Conservation (phyloP, 2,888 invertebrate species). For the Steinernema carpocapsae region DNA sequence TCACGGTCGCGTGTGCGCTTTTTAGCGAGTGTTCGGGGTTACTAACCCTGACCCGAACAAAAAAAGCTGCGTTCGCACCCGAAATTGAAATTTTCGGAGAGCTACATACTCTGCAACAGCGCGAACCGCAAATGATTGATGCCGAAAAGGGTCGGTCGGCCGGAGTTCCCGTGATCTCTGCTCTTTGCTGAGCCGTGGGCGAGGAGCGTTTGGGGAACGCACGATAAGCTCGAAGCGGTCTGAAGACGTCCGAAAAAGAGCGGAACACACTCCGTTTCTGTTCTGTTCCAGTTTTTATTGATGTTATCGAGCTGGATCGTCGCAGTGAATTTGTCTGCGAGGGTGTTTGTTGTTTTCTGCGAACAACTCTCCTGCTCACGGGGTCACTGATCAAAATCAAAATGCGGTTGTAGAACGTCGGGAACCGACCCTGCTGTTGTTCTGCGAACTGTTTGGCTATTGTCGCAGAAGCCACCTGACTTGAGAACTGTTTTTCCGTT, state of each 20-base stretch:
- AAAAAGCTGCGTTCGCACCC: slow-evolving; percentile 1
- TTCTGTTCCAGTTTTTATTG: neutral
- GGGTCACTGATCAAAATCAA: slow-evolving; percentile 32
- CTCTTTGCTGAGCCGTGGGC: neutral
- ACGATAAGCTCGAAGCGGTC: neutral
- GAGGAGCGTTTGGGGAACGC: neutral
- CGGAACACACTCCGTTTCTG: neutral
- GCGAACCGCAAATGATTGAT: no score
- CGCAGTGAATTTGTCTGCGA: slow-evolving; percentile 25
- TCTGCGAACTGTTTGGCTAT: slow-evolving; percentile 28
- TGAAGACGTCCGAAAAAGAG: neutral
- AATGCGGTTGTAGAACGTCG: neutral
- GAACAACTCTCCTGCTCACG: slow-evolving; percentile 3
- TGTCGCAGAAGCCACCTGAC: slow-evolving; percentile 35
- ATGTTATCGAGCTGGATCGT: neutral
- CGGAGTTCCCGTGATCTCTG: slow-evolving; percentile 5
- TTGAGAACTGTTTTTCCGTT: slow-evolving; percentile 28
- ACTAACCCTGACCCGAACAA: slow-evolving; percentile 28
- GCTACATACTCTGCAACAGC: no score
- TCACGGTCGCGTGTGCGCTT: slow-evolving; percentile 24
- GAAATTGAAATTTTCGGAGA: neutral
- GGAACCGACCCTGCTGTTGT: neutral
- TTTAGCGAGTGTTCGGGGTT: slow-evolving; percentile 22
- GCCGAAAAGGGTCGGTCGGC: no score
- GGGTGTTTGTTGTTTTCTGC: slow-evolving; percentile 30